A percentile compares a stretch with the other conserved stretches of the same genome.
Evolutionary conservation across 2,113 vertebrate genomes (phyloP).

Genomic region (Propithecus coquereli): DNA sequence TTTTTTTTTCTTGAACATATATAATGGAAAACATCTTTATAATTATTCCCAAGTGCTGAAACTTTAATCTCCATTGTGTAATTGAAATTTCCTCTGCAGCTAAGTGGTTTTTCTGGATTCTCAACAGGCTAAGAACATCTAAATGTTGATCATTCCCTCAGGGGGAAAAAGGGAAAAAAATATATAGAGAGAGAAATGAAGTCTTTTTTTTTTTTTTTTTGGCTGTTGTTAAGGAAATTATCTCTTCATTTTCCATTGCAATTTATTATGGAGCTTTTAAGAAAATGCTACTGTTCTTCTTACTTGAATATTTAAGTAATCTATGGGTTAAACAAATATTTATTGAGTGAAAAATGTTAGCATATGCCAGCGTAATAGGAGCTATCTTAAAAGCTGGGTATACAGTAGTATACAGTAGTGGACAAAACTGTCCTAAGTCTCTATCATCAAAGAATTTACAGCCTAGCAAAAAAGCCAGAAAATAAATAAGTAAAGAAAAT

Average conservation of each 20-base stretch:
- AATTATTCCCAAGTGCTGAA: slow-evolving; percentile 59
- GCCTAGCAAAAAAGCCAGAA: background rate
- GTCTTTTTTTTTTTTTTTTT: background rate
- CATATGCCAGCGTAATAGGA: background rate
- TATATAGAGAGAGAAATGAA: background rate
- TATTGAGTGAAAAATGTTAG: background rate
- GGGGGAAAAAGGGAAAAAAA: background rate
- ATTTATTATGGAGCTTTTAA: background rate
- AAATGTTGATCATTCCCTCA: background rate
- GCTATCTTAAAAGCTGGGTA: background rate
- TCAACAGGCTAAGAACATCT: background rate
- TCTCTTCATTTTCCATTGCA: background rate
- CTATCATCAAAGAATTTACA: background rate
- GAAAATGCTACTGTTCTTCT: background rate
- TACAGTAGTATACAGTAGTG: background rate
- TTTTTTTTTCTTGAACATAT: background rate
- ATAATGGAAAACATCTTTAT: slow-evolving; percentile 68
- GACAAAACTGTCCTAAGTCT: background rate
- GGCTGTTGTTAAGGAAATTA: background rate
- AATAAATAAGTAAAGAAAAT: background rate
- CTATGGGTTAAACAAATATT: background rate
- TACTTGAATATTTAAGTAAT: background rate
- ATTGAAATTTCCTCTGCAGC: slow-evolving; percentile 68
- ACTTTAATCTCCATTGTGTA: slow-evolving; percentile 69
- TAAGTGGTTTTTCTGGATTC: slow-evolving; percentile 63